A percentile compares a stretch with the other conserved stretches of the same genome.
Evolutionary conservation across 2,113 vertebrate species (phyloP).

Genomic region (Gila orcuttii): DNA sequence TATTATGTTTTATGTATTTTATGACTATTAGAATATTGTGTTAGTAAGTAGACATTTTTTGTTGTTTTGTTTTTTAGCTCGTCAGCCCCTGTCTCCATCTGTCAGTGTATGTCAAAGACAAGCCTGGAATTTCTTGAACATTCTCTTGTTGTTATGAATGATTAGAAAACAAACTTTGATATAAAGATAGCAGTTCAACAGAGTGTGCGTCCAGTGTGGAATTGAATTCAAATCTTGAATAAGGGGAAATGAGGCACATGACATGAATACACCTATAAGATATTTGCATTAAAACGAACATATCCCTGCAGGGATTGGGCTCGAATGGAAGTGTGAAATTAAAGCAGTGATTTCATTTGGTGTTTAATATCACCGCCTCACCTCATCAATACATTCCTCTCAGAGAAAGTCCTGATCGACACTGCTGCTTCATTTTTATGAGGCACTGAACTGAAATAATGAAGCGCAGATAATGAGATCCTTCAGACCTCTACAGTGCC

Average conservation of each 20-base stretch:
- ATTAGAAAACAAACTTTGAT: neutral
- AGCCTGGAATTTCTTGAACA: neutral
- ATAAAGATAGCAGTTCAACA: neutral
- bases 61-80: no score
- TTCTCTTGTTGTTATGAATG: neutral
- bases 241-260: conserved; percentile 1
- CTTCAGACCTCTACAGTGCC: neutral
- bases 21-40: no score
- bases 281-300: neutral
- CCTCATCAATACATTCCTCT: neutral
- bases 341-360: neutral
- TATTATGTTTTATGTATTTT: no score
- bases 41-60: no score
- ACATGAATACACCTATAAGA: neutral
- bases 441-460: neutral
- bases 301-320: neutral
- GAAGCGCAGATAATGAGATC: conserved; percentile 12
- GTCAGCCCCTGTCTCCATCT: no score
- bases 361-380: conserved; percentile 8
- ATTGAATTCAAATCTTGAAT: neutral
- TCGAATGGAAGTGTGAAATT: neutral
- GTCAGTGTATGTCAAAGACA: neutral
- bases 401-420: conserved; percentile 8
- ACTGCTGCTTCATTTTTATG: neutral
- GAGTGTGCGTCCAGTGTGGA: neutral